Evolutionary conservation across 2,888 invertebrate species (phyloP).

Genomic region (Congeria kusceri): DNA sequence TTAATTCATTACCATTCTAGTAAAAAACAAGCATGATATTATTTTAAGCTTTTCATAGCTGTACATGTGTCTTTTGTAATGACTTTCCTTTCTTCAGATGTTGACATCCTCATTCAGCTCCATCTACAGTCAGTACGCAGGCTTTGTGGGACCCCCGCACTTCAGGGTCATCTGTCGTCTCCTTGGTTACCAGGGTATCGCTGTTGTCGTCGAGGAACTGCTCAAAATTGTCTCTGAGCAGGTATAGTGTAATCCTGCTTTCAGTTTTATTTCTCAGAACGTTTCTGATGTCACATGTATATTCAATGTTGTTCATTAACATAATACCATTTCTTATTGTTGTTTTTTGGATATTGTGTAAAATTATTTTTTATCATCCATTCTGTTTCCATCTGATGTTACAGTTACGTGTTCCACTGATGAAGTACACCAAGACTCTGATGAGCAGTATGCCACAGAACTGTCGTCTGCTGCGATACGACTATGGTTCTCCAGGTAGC

Average conservation of each 20-base stretch:
- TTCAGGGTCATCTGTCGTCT: constrained; percentile 96
- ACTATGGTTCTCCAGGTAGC: constrained; percentile 98
- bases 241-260: too few species aligned
- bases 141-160: constrained; percentile 98
- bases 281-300: too few species aligned
- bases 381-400: constrained; percentile 1
- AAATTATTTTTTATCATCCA: too few species aligned
- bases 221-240: constrained; percentile 96
- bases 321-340: too few species aligned
- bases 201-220: constrained; percentile 98
- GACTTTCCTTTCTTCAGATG: constrained; percentile 72
- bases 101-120: constrained; percentile 76
- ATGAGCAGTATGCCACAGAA: constrained; percentile 97
- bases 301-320: too few species aligned
- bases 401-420: constrained; percentile 93
- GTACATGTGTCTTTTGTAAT: too few species aligned
- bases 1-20: too few species aligned
- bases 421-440: constrained; percentile 91
- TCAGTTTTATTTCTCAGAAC: too few species aligned
- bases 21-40: too few species aligned
- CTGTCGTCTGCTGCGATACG: constrained; percentile 97
- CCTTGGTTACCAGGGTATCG: constrained; percentile 99
- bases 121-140: constrained; percentile 95
- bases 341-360: too few species aligned
- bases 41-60: too few species aligned